Evolutionary conservation across 2,888 invertebrate genomes (phyloP).

Genomic region (Agrilus mali): DNA sequence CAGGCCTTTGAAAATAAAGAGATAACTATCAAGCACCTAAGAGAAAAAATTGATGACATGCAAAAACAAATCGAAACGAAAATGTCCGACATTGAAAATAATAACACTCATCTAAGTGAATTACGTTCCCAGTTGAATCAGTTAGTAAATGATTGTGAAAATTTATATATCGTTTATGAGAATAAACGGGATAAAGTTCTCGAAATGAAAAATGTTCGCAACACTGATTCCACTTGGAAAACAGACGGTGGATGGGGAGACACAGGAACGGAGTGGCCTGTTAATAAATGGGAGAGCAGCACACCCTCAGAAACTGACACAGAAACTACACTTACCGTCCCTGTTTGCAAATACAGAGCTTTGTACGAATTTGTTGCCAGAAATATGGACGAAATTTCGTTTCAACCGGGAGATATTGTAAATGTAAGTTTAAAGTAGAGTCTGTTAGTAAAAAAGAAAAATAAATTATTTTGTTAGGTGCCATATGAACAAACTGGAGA

Average conservation of each 20-base stretch:
- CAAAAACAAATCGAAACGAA: conserved; percentile 67
- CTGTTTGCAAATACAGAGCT: conserved; percentile 66
- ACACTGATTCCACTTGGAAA: conserved; percentile 42
- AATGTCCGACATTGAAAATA: conserved; percentile 68
- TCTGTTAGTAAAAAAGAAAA: too few relatives aligned
- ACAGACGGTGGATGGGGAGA: conserved; percentile 47
- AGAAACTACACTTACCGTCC: conserved; percentile 32
- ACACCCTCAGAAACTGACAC: conserved; percentile 20
- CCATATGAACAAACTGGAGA: conserved; percentile 76
- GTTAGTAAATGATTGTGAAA: conserved; percentile 56
- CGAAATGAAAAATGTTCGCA: conserved; percentile 33
- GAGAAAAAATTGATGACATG: conserved; percentile 60
- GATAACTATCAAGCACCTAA: conserved; percentile 44
- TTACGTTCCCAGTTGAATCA: conserved; percentile 53
- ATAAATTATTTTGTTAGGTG: too few relatives aligned
- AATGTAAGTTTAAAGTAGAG: conserved; percentile 39
- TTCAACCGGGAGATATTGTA: conserved; percentile 89
- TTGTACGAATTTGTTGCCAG: conserved; percentile 89
- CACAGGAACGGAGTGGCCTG: conserved; percentile 35
- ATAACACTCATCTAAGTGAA: conserved; percentile 63
- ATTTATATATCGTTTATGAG: conserved; percentile 54
- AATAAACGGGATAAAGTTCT: conserved; percentile 42
- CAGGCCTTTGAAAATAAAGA: conserved; percentile 56
- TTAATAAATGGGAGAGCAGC: conserved; percentile 32
- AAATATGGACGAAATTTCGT: conserved; percentile 83